These are phyloP conservation scores for Hetaerina americana DNA, from an alignment of 1,140 invertebrate genomes.

Conservation along the genomic window DNA sequence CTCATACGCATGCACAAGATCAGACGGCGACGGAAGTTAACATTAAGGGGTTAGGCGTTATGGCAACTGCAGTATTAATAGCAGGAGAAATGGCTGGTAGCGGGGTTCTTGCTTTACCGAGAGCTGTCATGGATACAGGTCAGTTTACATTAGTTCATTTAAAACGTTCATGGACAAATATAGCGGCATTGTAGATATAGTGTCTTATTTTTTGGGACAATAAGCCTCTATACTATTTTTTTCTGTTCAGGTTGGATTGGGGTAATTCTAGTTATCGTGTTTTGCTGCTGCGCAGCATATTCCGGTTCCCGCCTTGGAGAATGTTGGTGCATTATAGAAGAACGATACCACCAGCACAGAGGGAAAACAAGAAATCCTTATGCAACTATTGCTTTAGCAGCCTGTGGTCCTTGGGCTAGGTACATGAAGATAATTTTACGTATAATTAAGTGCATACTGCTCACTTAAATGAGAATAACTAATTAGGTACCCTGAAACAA, in stretches of 20 bases:
- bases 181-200: too few species aligned
- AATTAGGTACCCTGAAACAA: too few species aligned
- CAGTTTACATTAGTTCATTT: too few species aligned
- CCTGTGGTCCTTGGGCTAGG: conserved; percentile 46
- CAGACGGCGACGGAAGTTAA: neutral
- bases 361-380: conserved; percentile 48
- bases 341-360: conserved; percentile 44
- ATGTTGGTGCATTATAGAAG: conserved; percentile 58
- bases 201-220: too few species aligned
- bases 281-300: conserved; percentile 42
- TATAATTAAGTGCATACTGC: too few species aligned
- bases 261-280: conserved; percentile 39
- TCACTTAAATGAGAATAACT: too few species aligned
- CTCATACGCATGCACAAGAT: neutral
- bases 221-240: too few species aligned
- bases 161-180: too few species aligned
- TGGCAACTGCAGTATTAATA: conserved; percentile 47
- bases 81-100: conserved; percentile 62
- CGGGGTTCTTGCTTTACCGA: conserved; percentile 54
- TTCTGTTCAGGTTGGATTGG: conserved; percentile 58
- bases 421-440: conserved; percentile 23
- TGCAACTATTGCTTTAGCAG: conserved; percentile 45
- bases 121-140: conserved; percentile 50
- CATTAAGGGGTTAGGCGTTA: conserved; percentile 27
- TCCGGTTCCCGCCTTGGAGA: conserved; percentile 46